Evolutionary conservation across 2,888 invertebrate species (phyloP).

Genomic region (Drosophila rubida): DNA sequence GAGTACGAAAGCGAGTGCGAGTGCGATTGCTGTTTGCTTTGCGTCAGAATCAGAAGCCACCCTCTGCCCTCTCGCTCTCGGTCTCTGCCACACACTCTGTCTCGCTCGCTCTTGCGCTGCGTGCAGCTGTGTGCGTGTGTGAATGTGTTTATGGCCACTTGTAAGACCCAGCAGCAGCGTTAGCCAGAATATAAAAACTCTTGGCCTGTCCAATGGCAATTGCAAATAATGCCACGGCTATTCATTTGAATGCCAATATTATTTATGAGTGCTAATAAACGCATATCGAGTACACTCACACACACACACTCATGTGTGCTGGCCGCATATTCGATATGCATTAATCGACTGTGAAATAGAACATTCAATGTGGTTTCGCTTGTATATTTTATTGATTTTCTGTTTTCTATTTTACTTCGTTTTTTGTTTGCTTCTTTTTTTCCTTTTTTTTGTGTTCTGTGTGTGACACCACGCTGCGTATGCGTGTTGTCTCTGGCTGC

Average conservation of each 20-base stretch:
- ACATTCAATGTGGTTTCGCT: slow-evolving; percentile 36
- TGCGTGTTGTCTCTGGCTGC: slow-evolving; percentile 32
- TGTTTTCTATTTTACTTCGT: slow-evolving; percentile 23
- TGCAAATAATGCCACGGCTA: slow-evolving; percentile 33
- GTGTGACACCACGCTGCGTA: slow-evolving; percentile 56
- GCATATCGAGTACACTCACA: slow-evolving; percentile 17
- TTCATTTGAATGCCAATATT: slow-evolving; percentile 48
- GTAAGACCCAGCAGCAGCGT: slow-evolving; percentile 63
- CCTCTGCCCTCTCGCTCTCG: slow-evolving; percentile 18
- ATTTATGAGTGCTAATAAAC: slow-evolving; percentile 48
- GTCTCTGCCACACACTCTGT: slow-evolving; percentile 6
- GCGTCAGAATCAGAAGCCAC: slow-evolving; percentile 65
- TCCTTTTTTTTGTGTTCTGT: slow-evolving; percentile 20
- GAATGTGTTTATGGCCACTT: slow-evolving; percentile 73
- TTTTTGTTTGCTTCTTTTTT: slow-evolving; percentile 4
- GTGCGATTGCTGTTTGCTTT: slow-evolving; percentile 53
- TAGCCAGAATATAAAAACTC: slow-evolving; percentile 32
- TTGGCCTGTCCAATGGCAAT: slow-evolving; percentile 37
- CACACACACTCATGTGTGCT: not conserved
- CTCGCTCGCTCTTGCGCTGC: not conserved
- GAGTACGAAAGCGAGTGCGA: slow-evolving; percentile 19
- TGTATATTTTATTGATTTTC: slow-evolving; percentile 51
- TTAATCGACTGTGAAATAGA: slow-evolving; percentile 35
- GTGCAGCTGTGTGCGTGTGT: slow-evolving; percentile 19
- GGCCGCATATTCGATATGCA: slow-evolving; percentile 33